Evolutionary conservation across 2,888 invertebrate genomes (phyloP).

Genomic region (Erebia epiphron): DNA sequence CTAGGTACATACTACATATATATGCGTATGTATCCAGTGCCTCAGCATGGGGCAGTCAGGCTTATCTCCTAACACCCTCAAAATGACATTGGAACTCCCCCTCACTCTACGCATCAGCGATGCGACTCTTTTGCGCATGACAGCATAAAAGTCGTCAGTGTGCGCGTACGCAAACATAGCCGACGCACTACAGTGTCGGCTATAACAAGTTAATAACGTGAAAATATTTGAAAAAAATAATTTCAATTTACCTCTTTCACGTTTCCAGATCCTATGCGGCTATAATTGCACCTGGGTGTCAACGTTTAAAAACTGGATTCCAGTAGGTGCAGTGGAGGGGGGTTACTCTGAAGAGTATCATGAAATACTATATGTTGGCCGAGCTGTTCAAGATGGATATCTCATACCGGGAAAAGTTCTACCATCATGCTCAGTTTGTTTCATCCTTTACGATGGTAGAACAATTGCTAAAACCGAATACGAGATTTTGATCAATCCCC

Average conservation of each 20-base stretch:
- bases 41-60: too few relatives aligned
- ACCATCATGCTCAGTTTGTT: conserved; percentile 86
- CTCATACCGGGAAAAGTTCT: conserved; percentile 90
- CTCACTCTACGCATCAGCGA: too few relatives aligned
- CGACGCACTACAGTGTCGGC: too few relatives aligned
- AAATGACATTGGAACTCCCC: too few relatives aligned
- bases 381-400: conserved; percentile 72
- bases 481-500: conserved; percentile 55
- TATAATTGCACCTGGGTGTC: conserved; percentile 68
- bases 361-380: conserved; percentile 80
- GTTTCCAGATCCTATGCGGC: conserved; percentile 45
- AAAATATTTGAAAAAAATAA: too few relatives aligned
- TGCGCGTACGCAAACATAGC: too few relatives aligned
- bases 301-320: conserved; percentile 79
- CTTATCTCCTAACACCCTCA: too few relatives aligned
- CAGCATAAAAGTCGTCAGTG: too few relatives aligned
- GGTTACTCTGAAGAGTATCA: conserved; percentile 68
- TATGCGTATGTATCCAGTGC: too few relatives aligned
- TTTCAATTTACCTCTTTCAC: neutral
- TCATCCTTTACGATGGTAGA: conserved; percentile 81
- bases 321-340: conserved; percentile 84
- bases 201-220: too few relatives aligned
- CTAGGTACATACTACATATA: too few relatives aligned
- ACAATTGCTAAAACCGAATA: conserved; percentile 54
- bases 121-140: too few relatives aligned